Evolutionary conservation across 1,140 invertebrate genomes (phyloP), one percentile per base, ranked within the genome.

Genomic region (Drosophila subpulchrella): DNA sequence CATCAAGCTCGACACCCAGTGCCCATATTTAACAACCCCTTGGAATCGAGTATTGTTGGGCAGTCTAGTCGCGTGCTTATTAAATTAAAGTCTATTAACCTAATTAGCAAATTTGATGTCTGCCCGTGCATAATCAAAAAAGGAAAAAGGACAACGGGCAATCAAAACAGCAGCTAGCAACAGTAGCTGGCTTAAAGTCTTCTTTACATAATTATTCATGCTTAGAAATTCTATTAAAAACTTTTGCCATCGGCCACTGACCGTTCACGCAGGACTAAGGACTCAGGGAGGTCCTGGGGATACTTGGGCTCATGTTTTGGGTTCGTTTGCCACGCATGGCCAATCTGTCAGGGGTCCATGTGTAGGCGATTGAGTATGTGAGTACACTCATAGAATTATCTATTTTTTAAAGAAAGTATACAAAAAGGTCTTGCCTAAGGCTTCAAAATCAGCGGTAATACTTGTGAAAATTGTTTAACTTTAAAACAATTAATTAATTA

Each of bases 161-260:
- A 71, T 71, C 63, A 71, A 20, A 17, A 62, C 62, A 34, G 54
- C 11, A 48, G 34, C 32, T 15, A 42, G 48, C 15, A 51, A 46
- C 48, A 73, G 24, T 39, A 53, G 54, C 38, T 75, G 75, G 70
- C 57, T 15, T 38, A 78, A 56, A 62, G 47, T 66, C 75, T 75
- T 48, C 57, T 78, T 65, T 61, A 75, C 70, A 86, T 86, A 86
- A 86, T 86, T 86, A 86, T 86, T 86, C 71, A 86, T 88, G 82
- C 75, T 68, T 75, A 63, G 75, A 86, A 86, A 86, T 86, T 86
- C 66, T 86, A 86, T 88, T 80, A 88, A 60, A 74, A 88, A 88
- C 75, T 88, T 86, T 79, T 55, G 42, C 56, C 65, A 36, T 46
- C 39, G 58, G 63, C 50, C 68, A 68, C 60, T 54, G 63, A 59